Percentiles rank a stretch among this genome's conserved stretches.
These are phyloP conservation scores for Prunella fulvescens DNA, from an alignment of 2,113 vertebrate genomes.

Conservation along the genomic window DNA sequence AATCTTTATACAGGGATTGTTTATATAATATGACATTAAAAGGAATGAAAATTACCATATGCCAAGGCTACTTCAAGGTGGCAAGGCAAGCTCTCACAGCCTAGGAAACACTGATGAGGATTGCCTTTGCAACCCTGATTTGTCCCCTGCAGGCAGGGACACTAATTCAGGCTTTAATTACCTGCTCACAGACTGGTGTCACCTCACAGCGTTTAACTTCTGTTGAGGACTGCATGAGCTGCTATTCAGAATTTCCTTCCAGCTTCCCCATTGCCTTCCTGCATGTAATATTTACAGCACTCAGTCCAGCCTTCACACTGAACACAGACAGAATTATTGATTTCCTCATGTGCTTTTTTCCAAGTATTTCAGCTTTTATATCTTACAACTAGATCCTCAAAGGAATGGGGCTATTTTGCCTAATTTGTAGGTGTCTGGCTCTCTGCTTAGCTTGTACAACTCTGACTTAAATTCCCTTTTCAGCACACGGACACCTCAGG, in stretches of 20 bases:
- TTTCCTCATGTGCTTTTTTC: neutral
- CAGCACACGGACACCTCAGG: rapidly evolving
- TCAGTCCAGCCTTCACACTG: neutral
- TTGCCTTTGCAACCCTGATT: neutral
- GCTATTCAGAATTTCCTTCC: neutral
- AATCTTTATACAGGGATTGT: neutral
- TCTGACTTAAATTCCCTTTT: neutral
- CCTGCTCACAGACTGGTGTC: neutral
- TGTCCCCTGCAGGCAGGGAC: neutral
- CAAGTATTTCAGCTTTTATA: neutral
- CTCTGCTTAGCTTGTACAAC: neutral
- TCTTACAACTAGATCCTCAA: neutral
- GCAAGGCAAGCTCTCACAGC: neutral
- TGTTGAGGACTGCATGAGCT: neutral
- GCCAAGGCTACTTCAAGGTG: conserved; percentile 26
- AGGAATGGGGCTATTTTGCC: neutral
- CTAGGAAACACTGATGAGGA: neutral
- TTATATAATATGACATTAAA: conserved; percentile 25
- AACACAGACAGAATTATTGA: neutral
- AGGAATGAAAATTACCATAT: conserved; percentile 27
- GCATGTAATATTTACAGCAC: neutral
- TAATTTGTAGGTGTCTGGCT: neutral
- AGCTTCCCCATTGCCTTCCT: neutral
- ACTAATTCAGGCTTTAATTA: neutral
- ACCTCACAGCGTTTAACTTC: neutral